Evolutionary conservation across 2,797 vertebrate species (phyloP).

Genomic region (Pachyuromys duprasi): DNA sequence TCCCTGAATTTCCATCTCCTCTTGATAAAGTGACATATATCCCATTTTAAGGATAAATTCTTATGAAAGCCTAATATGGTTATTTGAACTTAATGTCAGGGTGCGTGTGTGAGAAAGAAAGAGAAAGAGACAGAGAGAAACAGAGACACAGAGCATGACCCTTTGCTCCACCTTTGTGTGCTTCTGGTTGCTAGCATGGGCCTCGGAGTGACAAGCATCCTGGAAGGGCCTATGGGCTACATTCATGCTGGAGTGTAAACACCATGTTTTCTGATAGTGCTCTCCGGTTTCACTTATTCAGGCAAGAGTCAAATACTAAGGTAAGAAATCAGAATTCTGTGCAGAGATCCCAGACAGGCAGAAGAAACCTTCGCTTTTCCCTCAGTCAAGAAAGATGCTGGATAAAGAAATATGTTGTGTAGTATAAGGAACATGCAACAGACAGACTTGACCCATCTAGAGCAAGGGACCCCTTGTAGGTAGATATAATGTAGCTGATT

Average conservation of each 20-base stretch:
- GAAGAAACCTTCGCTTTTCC: not conserved
- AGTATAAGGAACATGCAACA: not conserved
- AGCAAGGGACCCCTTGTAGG: not conserved
- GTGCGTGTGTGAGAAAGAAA: not conserved
- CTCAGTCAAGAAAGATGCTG: not conserved
- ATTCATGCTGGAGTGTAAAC: not conserved
- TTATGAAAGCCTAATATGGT: not conserved
- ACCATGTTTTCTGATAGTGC: not conserved
- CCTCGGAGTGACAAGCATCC: not conserved
- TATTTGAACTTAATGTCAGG: not conserved
- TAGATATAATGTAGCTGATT: not conserved
- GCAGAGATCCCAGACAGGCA: not conserved
- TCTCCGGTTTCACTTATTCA: not conserved
- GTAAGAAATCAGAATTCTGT: not conserved
- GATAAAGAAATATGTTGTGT: not conserved
- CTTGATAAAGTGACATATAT: not conserved
- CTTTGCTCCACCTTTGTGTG: not conserved
- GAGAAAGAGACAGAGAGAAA: not conserved
- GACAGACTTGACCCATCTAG: not conserved
- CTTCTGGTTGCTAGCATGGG: not conserved
- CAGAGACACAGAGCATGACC: too few relatives aligned
- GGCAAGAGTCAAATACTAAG: not conserved
- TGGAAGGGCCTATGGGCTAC: not conserved
- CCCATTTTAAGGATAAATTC: slow-evolving; percentile 30
- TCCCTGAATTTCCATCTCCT: not conserved